These are phyloP conservation scores for Leptinotarsa rubiginosa DNA, from an alignment of 2,888 invertebrate species.

Conservation along the genomic window DNA sequence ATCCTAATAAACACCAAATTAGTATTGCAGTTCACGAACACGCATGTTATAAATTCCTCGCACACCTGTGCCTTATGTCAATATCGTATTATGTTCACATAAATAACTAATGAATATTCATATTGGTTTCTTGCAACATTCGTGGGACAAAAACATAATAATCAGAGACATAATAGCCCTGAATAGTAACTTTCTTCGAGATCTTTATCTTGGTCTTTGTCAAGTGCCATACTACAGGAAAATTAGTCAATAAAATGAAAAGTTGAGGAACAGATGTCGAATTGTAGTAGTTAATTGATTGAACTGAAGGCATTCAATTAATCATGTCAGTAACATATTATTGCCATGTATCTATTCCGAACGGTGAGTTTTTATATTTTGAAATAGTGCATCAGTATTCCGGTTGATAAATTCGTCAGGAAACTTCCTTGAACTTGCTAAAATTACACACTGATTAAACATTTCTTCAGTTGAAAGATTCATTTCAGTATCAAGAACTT, in stretches of 20 bases:
- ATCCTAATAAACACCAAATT: no score
- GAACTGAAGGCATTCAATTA: no score
- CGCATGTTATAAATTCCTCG: neutral
- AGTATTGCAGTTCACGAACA: neutral
- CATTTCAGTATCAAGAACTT: no score
- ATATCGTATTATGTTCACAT: neutral
- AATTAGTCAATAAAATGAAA: neutral
- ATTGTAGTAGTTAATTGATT: no score
- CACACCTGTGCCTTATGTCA: neutral
- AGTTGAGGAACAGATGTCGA: neutral
- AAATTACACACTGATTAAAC: no score
- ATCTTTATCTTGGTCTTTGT: neutral
- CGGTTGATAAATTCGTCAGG: no score
- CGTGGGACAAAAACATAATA: constrained; percentile 10
- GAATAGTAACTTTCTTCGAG: constrained; percentile 2
- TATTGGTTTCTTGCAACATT: neutral
- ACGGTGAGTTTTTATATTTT: no score
- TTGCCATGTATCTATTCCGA: no score
- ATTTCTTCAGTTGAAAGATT: no score
- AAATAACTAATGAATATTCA: constrained; percentile 10
- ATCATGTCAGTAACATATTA: no score
- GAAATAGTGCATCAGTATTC: no score
- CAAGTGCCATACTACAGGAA: neutral
- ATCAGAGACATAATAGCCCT: constrained; percentile 10
- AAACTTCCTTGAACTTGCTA: no score